Percentiles rank a stretch among this genome's conserved stretches.
Evolutionary conservation across 2,888 invertebrate species (phyloP).

Genomic region (Muscina levida): DNA sequence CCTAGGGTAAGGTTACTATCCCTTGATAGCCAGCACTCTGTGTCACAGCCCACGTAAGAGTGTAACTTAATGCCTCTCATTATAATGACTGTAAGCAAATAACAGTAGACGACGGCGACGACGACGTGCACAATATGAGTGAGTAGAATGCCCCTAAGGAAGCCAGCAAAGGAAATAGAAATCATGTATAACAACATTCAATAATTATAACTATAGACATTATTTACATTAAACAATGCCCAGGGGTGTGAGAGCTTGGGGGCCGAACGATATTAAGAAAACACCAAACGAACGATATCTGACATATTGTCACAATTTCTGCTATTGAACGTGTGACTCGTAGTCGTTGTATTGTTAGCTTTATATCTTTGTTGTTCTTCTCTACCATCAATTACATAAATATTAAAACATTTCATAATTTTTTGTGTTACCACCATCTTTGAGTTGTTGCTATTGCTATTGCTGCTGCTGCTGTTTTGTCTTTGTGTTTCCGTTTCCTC

Average conservation of each 20-base stretch:
- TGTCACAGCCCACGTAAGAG: not conserved
- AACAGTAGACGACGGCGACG: no score
- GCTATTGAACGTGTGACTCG: no score
- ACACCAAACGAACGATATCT: not conserved
- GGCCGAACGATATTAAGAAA: not conserved
- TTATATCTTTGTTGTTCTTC: not conserved
- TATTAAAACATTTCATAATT: conserved; percentile 21
- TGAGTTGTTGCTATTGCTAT: not conserved
- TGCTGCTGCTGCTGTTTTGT: not conserved
- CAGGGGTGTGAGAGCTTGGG: no score
- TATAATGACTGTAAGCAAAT: no score
- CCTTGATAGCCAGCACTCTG: no score
- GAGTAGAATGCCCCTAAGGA: no score
- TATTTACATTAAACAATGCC: conserved; percentile 22
- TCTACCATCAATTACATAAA: not conserved
- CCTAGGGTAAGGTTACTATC: no score
- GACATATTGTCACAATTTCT: conserved; percentile 11
- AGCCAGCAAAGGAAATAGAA: not conserved
- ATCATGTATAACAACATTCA: conserved; percentile 13
- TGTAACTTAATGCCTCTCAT: no score
- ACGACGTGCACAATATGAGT: no score
- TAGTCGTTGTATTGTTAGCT: not conserved
- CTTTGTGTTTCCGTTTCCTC: not conserved
- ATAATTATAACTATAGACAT: conserved; percentile 19
- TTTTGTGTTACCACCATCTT: conserved; percentile 4